phyloP scores from a whole-genome alignment of 2,888 invertebrate genomes.

The Nesidiocoris tenuis region DNA sequence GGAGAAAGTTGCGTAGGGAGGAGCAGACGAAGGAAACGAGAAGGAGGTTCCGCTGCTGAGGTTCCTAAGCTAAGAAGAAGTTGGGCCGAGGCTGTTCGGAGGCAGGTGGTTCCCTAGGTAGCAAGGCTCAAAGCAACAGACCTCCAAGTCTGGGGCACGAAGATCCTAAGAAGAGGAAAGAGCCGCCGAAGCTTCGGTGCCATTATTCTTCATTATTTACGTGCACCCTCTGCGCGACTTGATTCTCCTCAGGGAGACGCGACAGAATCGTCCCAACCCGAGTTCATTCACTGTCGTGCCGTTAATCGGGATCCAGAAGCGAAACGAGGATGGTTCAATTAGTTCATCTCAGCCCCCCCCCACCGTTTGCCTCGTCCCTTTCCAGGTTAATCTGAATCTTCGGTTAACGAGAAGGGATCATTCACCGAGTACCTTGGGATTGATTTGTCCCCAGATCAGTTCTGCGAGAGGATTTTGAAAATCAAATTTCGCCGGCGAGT shows the following conservation, averaged over 20 bases:
- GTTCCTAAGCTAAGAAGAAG: not conserved
- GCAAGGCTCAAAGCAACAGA: not conserved
- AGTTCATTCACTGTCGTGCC: not conserved
- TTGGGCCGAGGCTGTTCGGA: not conserved
- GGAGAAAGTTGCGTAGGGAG: not conserved
- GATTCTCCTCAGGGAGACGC: not conserved
- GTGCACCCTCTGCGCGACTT: not conserved
- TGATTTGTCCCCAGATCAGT: too few relatives aligned
- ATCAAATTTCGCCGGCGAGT: too few relatives aligned
- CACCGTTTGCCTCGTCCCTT: too few relatives aligned
- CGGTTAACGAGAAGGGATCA: too few relatives aligned
- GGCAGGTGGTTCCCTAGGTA: not conserved
- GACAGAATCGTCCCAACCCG: not conserved
- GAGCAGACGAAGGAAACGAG: too few relatives aligned
- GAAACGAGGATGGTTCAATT: not conserved
- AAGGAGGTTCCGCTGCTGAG: too few relatives aligned
- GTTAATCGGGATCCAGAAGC: not conserved
- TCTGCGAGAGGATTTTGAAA: too few relatives aligned
- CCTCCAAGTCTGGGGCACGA: not conserved
- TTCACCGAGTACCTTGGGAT: too few relatives aligned
- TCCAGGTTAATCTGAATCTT: too few relatives aligned
- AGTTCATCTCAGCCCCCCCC: too few relatives aligned
- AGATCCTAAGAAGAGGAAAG: not conserved
- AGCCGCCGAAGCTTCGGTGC: not conserved
- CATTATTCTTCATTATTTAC: not conserved